These are phyloP conservation scores for Drosophila bocqueti DNA, from an alignment of 1,140 invertebrate genomes.

Conservation along the genomic window DNA sequence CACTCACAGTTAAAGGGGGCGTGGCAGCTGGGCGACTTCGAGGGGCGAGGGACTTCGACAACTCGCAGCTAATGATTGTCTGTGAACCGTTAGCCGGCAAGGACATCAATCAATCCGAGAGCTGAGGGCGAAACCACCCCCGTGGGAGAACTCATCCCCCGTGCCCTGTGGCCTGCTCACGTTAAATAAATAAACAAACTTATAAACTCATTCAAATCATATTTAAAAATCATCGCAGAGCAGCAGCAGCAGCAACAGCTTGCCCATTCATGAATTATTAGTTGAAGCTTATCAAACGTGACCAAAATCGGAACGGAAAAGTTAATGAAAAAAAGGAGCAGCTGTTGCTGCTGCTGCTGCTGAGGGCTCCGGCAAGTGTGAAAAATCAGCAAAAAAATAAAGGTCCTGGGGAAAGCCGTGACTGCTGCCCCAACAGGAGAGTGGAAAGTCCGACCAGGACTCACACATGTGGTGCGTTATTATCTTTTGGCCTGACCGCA, in stretches of 20 bases:
- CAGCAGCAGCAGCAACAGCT: slow-evolving; percentile 64
- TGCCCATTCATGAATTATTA: slow-evolving; percentile 80
- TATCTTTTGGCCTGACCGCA: slow-evolving; percentile 76
- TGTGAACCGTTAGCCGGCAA: slow-evolving; percentile 60
- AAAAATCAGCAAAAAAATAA: slow-evolving; percentile 69
- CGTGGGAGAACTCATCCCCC: background rate
- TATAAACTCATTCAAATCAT: slow-evolving; percentile 82
- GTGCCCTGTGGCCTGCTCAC: slow-evolving; percentile 3
- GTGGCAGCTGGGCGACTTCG: slow-evolving; percentile 40
- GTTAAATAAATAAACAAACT: slow-evolving; percentile 79
- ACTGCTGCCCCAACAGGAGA: slow-evolving; percentile 11
- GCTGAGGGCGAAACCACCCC: slow-evolving; percentile 49
- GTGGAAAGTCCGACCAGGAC: slow-evolving; percentile 20
- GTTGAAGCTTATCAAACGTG: slow-evolving; percentile 79
- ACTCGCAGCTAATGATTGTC: slow-evolving; percentile 75
- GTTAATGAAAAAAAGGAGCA: slow-evolving; percentile 64
- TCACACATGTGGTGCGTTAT: slow-evolving; percentile 59
- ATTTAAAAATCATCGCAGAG: slow-evolving; percentile 75
- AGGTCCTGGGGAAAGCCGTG: slow-evolving; percentile 36
- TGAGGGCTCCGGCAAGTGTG: slow-evolving; percentile 58
- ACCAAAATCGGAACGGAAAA: slow-evolving; percentile 68
- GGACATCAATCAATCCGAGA: slow-evolving; percentile 75
- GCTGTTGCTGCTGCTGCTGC: slow-evolving; percentile 55
- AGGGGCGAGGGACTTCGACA: slow-evolving; percentile 35
- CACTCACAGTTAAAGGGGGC: slow-evolving; percentile 56